Conservation (phyloP, 2,113 vertebrate genomes). For the Epinephelus fuscoguttatus region DNA sequence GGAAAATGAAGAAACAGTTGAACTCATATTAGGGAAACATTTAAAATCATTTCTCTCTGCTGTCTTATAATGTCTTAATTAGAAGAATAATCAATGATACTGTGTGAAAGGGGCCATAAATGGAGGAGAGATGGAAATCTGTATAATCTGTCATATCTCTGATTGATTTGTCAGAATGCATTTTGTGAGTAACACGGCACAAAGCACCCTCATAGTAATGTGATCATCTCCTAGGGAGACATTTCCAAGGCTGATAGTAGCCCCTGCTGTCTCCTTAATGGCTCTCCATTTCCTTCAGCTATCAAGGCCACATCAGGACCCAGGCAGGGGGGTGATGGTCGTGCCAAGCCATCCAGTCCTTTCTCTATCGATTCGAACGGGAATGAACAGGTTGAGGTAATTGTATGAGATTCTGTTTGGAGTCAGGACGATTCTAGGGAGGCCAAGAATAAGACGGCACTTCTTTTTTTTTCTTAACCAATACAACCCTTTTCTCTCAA, state of each 20-base stretch:
- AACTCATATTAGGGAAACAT: not conserved
- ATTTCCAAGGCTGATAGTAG: conserved; percentile 64
- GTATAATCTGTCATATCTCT: conserved; percentile 40
- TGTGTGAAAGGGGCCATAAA: conserved; percentile 18
- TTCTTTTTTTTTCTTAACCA: not conserved
- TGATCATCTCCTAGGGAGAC: conserved; percentile 66
- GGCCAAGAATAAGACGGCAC: conserved; percentile 2
- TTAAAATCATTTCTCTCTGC: not conserved
- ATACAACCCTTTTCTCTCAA: conserved; percentile 2
- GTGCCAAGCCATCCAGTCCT: conserved; percentile 45
- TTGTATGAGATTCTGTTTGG: conserved; percentile 41
- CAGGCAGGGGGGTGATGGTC: conserved; percentile 67
- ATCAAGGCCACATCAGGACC: conserved; percentile 64
- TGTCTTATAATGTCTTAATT: conserved; percentile 11
- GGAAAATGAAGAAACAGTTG: conserved; percentile 49
- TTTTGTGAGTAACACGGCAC: conserved; percentile 47
- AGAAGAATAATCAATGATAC: conserved; percentile 13
- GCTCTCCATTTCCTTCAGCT: conserved; percentile 74
- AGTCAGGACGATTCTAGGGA: conserved; percentile 22
- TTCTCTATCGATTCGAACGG: conserved; percentile 56
- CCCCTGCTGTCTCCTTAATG: conserved; percentile 73
- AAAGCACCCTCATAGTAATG: conserved; percentile 63
- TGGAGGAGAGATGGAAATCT: conserved; percentile 36
- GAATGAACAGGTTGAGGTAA: conserved; percentile 58
- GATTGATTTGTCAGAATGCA: conserved; percentile 59